Base-by-base conservation (phyloP, 35 echinoderm and acorn worm genomes). In the Amphiura filiformis region DNA sequence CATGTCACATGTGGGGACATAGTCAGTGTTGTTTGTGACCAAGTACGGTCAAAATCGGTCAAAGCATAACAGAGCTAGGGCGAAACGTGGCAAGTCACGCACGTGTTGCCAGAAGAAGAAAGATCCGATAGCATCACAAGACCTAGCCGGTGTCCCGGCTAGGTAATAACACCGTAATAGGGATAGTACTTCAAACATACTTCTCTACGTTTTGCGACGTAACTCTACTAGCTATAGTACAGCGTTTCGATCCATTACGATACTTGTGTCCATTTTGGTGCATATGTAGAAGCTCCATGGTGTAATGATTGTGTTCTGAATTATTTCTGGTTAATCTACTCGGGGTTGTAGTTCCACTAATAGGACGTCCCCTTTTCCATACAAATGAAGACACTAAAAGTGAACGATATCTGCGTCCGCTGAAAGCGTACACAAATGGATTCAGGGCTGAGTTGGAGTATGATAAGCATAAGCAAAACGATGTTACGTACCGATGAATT, bases 361-460 rank as follows among this genome's bases (percentile, higher is more conserved):
- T 77, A 35, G 61, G 38, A 1, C 85, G 35, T 17, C 75, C 36
- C 18, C 40, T 38, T 22, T 38, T 85, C 30, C 81, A 52, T 35
- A 36, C 30, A 32, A 91, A 91, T 2, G 81, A 91, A 41, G 65
- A 37, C 2, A 91, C 26, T 11, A 96, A 37, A 31, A 96, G 86
- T 39, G 84, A 57, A 2, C 93, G 87, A 77, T 99, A 99, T 57
- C 91, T 90, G 39, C 96, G 78, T 0, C 96, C 96, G 39, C 93
- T 99, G 57, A 99, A 91, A 31, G 96, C 96, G 36, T 99, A 99
- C 23, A 99, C 87, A 52, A 99, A 99, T 2, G 96, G 96, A 79
- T 99, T 99, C 34, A 99, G 82, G 17, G 96, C 96, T 1, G 93
- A 84, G 77, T 99, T 99, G 22, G 96, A 92, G 75, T 99, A 99